Evolutionary conservation across 2,888 invertebrate species (phyloP).

Genomic region (Athalia rosae): DNA sequence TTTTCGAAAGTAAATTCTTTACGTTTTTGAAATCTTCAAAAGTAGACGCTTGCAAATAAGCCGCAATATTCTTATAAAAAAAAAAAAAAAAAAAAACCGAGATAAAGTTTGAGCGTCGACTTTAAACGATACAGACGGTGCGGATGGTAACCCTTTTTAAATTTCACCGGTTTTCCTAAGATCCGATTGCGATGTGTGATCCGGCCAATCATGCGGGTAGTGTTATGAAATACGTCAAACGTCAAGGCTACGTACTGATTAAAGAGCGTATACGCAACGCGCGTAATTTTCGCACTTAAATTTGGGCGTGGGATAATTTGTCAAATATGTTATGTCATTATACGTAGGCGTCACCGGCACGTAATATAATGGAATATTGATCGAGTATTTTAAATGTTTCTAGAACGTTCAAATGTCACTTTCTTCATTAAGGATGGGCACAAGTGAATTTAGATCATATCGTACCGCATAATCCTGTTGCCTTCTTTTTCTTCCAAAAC

Average conservation of each 20-base stretch:
- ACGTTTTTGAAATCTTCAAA: not conserved
- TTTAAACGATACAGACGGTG: not conserved
- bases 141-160: not conserved
- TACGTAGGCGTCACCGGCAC: not conserved
- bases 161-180: constrained; percentile 7
- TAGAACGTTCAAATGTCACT: not conserved
- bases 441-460: too few species aligned
- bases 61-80: not conserved
- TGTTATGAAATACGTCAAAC: not conserved
- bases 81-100: not conserved
- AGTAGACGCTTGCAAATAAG: not conserved
- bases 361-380: not conserved
- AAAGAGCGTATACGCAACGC: not conserved
- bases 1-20: not conserved
- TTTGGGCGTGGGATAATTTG: constrained; percentile 23
- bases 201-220: not conserved
- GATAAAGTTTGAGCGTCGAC: not conserved
- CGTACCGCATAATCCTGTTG: too few species aligned
- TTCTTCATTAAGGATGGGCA: too few species aligned
- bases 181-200: constrained; percentile 21
- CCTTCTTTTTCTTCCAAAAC: too few species aligned
- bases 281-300: not conserved
- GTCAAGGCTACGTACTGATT: constrained; percentile 34
- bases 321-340: constrained; percentile 16
- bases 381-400: not conserved